These are phyloP conservation scores for Xestia ashworthii DNA, from an alignment of 2,888 invertebrate species.

Conservation along the genomic window DNA sequence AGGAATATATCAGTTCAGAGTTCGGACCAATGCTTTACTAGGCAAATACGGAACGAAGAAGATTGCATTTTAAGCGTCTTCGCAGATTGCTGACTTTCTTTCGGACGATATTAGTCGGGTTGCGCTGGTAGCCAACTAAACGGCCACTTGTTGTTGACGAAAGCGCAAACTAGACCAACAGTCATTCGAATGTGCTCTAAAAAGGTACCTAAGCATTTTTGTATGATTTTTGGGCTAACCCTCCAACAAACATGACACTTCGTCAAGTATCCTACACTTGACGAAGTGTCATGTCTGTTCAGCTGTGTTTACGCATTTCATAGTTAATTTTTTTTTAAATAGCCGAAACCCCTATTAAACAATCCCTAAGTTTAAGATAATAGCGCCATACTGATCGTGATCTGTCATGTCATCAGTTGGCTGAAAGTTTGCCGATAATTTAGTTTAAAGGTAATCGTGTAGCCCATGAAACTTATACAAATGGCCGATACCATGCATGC, in stretches of 20 bases:
- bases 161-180: not conserved
- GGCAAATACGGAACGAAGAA: slow-evolving; percentile 9
- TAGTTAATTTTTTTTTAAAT: too few species aligned
- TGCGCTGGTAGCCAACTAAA: not conserved
- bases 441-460: not conserved
- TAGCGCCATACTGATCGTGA: not conserved
- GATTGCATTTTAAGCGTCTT: not conserved
- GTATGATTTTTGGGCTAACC: too few species aligned
- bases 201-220: not conserved
- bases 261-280: too few species aligned
- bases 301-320: too few species aligned
- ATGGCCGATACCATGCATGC: not conserved
- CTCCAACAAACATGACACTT: too few species aligned
- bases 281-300: too few species aligned
- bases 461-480: not conserved
- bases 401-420: not conserved
- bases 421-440: not conserved
- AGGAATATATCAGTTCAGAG: slow-evolving; percentile 5
- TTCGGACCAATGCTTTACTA: not conserved
- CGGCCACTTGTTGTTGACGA: not conserved
- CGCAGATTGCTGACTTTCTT: not conserved
- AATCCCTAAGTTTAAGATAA: not conserved
- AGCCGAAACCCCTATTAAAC: not conserved
- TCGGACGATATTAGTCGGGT: not conserved
- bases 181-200: not conserved